These are phyloP conservation scores for Chaitophorus viminalis DNA, from an alignment of 2,888 invertebrate species.

Conservation along the genomic window DNA sequence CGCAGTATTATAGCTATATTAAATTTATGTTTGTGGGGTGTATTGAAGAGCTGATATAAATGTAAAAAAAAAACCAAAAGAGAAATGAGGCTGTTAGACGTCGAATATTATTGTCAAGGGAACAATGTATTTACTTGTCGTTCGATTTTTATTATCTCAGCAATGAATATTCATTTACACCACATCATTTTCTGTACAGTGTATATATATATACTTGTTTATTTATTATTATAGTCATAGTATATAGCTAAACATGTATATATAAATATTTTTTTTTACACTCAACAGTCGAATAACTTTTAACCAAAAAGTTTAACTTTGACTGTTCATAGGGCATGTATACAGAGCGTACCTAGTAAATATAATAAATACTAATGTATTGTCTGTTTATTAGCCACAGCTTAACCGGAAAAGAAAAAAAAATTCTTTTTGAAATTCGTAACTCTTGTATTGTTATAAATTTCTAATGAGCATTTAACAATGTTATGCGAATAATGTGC, in stretches of 20 bases:
- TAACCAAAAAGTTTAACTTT: neutral
- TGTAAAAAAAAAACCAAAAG: neutral
- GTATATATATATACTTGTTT: neutral
- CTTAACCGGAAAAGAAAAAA: too few relatives aligned
- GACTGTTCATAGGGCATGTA: neutral
- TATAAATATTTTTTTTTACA: neutral
- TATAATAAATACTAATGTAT: too few relatives aligned
- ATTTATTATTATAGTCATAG: neutral
- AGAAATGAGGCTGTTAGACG: constrained; percentile 23
- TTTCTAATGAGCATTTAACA: neutral
- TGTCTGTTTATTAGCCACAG: neutral
- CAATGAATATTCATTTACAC: constrained; percentile 51
- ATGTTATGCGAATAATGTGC: neutral
- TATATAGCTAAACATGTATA: neutral
- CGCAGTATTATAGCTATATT: neutral
- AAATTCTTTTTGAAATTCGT: neutral
- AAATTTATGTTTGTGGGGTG: neutral
- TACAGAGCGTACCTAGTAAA: too few relatives aligned
- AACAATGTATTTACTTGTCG: constrained; percentile 44
- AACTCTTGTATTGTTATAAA: too few relatives aligned
- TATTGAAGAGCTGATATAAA: neutral
- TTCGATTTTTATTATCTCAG: constrained; percentile 32
- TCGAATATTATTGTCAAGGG: constrained; percentile 36
- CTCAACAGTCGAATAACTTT: neutral
- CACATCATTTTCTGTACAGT: neutral